Evolutionary conservation across 2,888 invertebrate species (phyloP).

Genomic region (Meandrusa payeni): DNA sequence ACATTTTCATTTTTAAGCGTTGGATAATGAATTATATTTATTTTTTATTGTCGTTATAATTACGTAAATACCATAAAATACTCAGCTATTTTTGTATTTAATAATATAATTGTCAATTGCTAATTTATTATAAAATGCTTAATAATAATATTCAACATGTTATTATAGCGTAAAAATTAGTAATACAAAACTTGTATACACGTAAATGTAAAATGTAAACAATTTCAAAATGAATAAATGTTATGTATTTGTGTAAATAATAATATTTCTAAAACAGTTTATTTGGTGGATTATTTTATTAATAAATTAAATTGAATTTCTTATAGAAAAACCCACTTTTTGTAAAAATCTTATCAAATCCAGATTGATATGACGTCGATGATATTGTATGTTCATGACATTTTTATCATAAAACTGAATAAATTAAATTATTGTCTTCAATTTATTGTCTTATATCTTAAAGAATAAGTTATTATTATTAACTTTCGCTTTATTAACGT

Average conservation of each 20-base stretch:
- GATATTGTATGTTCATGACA: constrained; percentile 29
- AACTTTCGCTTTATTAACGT: constrained; percentile 42
- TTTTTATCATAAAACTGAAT: background rate
- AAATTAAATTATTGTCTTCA: constrained; percentile 52
- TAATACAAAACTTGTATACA: too few species aligned
- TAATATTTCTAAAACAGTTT: background rate
- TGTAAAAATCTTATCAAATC: constrained; percentile 24
- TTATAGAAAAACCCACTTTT: constrained; percentile 5
- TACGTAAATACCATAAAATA: constrained; percentile 1
- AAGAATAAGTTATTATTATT: constrained; percentile 48
- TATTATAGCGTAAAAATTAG: background rate
- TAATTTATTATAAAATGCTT: constrained; percentile 2
- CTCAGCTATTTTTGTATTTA: background rate
- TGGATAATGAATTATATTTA: background rate
- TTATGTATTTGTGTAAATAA: background rate
- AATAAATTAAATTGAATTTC: constrained; percentile 12
- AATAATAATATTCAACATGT: constrained; percentile 4
- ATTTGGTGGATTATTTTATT: constrained; percentile 7
- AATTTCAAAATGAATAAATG: background rate
- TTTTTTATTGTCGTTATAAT: constrained; percentile 6
- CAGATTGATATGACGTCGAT: constrained; percentile 26
- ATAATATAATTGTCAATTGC: background rate
- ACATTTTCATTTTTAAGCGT: background rate
- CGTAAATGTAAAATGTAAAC: constrained; percentile 11
- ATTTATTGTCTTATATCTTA: constrained; percentile 39